Base-by-base conservation (phyloP, 2,888 invertebrate species). In the Campaea margaritaria region DNA sequence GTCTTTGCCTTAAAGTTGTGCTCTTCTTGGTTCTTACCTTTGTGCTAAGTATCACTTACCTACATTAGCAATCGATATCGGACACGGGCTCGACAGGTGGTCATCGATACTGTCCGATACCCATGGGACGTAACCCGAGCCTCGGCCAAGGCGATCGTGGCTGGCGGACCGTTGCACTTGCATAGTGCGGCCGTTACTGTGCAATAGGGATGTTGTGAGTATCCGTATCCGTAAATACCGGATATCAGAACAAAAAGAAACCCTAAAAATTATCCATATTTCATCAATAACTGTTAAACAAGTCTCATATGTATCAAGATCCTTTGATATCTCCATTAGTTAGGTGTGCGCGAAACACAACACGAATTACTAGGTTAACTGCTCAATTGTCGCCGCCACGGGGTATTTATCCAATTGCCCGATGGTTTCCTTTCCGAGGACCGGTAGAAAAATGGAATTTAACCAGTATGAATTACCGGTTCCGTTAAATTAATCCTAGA, bases 121-220 rank as follows among this genome's bases (percentile, higher is more conserved):
- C 73, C 87, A 83, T 89, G 91, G 84, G 91, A 90, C 61, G 88
- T 77, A 85, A 89, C 72, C 45, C 58, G 79, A 89, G 64, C 70
- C 81, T 62, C 70, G 59, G 56, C 59, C 81, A 82, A 83, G 81
- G 77, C 72, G 74, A 79, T 67, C 66, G 67, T 68, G 76, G 50
- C 72, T 75, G 84, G 73, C 79, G 74, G 79, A 54, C 81, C 86
- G 82, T 85, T 62, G 64, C 63, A 55, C 51, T 66, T 69, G 72
- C 62, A 36, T 7, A 15, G 59, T 67, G 58, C 58, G 31, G 63
- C 71, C 59, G 46, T 48, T 53, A 45, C 52, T 16, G 45, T 16
- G n/a, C 38, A 14, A n/a, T 21, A 36, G 4, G 12, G n/a, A 3
- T 36, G 36, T 21, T 21, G 5, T 21, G 21, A 5, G 21, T 21